phyloP scores from a whole-genome alignment of 2,888 invertebrate genomes.

The Andrena dorsata region DNA sequence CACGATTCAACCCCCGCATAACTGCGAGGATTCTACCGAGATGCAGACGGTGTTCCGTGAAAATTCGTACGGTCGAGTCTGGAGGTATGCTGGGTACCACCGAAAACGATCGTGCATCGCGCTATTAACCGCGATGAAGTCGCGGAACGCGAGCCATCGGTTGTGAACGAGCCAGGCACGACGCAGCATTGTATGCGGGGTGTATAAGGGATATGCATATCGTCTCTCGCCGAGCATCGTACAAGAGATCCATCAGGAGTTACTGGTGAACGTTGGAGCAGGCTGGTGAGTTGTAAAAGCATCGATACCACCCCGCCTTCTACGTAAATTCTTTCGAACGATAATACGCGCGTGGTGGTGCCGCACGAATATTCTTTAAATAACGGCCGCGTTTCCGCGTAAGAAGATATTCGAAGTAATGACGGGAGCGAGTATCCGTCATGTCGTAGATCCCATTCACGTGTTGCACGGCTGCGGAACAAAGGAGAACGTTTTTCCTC shows the following conservation, averaged over 20 bases:
- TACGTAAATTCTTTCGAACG: neutral
- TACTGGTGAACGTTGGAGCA: neutral
- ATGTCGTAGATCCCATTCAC: neutral
- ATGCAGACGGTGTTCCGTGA: neutral
- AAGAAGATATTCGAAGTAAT: neutral
- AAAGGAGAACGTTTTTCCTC: conserved; percentile 21
- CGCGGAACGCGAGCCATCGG: neutral
- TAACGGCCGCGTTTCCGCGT: neutral
- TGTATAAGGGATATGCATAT: conserved; percentile 1
- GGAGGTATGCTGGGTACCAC: neutral
- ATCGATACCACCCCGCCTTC: neutral
- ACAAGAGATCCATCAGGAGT: neutral
- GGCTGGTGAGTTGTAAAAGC: neutral
- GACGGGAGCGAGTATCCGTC: neutral
- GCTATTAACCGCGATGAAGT: neutral
- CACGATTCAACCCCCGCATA: neutral
- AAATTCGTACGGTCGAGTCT: neutral
- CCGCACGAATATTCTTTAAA: neutral
- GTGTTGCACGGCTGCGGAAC: neutral
- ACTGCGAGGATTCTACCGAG: neutral
- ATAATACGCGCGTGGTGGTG: neutral
- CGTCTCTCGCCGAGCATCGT: neutral
- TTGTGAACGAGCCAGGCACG: neutral
- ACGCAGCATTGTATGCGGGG: neutral
- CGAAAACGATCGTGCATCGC: neutral